Percentiles rank a stretch among this genome's conserved stretches.
Conservation (phyloP, 2,888 invertebrate genomes). For the Trichopoda pennipes region DNA sequence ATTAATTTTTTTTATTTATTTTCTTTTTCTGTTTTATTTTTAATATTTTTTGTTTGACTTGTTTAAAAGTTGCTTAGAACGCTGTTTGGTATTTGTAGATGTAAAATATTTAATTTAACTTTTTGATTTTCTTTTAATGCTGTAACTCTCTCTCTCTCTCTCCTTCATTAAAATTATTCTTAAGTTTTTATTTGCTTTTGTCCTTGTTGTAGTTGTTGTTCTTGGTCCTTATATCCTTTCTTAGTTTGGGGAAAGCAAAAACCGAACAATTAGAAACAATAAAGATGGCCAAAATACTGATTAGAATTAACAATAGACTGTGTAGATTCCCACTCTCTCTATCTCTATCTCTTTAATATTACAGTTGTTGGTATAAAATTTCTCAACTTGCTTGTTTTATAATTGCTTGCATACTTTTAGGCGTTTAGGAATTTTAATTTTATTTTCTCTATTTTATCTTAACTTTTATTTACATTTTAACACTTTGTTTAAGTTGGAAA, state of each 20-base stretch:
- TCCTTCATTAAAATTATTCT: conserved; percentile 19
- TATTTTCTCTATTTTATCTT: background rate
- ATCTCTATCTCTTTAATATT: background rate
- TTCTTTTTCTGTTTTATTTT: background rate
- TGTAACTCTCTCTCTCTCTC: background rate
- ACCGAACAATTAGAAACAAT: conserved; percentile 20
- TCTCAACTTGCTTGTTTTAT: conserved; percentile 49
- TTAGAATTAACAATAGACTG: conserved; percentile 38
- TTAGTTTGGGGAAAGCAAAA: background rate
- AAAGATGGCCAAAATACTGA: conserved; percentile 28
- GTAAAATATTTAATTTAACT: conserved; percentile 16
- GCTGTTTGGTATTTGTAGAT: conserved; percentile 4
- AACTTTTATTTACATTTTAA: conserved; percentile 36
- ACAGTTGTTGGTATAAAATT: background rate
- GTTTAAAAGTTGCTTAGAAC: conserved; percentile 13
- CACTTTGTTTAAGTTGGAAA: conserved; percentile 48
- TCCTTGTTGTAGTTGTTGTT: too few relatives aligned
- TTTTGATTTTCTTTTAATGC: background rate
- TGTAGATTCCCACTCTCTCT: background rate
- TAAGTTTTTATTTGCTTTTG: background rate
- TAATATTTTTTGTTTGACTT: conserved; percentile 31
- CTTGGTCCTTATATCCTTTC: background rate
- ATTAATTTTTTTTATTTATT: background rate
- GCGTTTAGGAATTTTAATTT: conserved; percentile 33
- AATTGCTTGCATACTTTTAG: conserved; percentile 64